Conservation (phyloP, 2,888 invertebrate genomes). For the Idaea dimidiata region DNA sequence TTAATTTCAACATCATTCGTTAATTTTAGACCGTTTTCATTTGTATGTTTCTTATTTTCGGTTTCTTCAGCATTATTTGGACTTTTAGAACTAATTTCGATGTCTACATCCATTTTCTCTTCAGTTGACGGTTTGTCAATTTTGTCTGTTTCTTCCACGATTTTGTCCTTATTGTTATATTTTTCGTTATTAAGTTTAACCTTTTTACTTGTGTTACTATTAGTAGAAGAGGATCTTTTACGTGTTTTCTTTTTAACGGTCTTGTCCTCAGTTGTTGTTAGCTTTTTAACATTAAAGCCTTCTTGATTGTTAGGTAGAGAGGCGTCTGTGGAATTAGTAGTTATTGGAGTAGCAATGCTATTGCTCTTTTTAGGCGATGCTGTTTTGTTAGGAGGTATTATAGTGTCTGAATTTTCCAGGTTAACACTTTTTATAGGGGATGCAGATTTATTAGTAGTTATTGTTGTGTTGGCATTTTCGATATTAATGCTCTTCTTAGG, state of each 20-base stretch:
- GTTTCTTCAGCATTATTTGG: conserved; percentile 8
- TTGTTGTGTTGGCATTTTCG: too few relatives aligned
- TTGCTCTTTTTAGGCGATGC: neutral
- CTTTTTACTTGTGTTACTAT: conserved; percentile 16
- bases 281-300: conserved; percentile 35
- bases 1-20: conserved; percentile 23
- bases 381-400: too few relatives aligned
- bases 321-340: conserved; percentile 49
- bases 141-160: conserved; percentile 25
- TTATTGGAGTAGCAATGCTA: conserved; percentile 28
- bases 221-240: conserved; percentile 22
- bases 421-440: too few relatives aligned
- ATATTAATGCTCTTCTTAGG: conserved; percentile 3
- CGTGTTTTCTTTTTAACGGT: neutral
- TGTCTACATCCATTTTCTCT: conserved; percentile 15
- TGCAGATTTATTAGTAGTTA: too few relatives aligned
- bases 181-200: conserved; percentile 12
- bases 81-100: conserved; percentile 18
- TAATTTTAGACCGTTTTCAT: conserved; percentile 16
- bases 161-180: conserved; percentile 10
- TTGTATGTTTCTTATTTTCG: conserved; percentile 10
- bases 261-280: conserved; percentile 16
- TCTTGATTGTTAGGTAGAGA: conserved; percentile 69
- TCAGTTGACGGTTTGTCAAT: conserved; percentile 24
- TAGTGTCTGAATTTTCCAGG: too few relatives aligned